Evolutionary conservation across 2,113 vertebrate species (phyloP).

Genomic region (Misgurnus mizolepis): DNA sequence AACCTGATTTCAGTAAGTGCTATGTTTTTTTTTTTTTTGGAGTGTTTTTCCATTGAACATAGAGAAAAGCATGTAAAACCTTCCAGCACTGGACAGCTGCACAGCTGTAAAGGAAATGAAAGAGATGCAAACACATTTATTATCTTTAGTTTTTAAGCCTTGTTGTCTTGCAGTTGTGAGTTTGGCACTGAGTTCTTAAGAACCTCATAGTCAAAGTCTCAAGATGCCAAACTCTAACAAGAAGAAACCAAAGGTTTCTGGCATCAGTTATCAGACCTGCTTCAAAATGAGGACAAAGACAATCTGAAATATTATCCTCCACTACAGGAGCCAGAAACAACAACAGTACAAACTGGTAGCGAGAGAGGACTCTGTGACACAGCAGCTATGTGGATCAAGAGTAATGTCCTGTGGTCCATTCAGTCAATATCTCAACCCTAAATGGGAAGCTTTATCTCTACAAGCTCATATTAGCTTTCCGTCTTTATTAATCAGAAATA

Average conservation of each 20-base stretch:
- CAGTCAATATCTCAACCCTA: slow-evolving; percentile 18
- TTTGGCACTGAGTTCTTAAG: slow-evolving; percentile 16
- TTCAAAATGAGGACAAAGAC: slow-evolving; percentile 56
- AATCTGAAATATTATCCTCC: slow-evolving; percentile 60
- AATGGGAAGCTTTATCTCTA: slow-evolving; percentile 29
- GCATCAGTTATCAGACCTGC: slow-evolving; percentile 36
- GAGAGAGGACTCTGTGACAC: background rate
- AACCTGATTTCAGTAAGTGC: no score
- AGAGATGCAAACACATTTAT: slow-evolving; percentile 19
- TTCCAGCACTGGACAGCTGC: background rate
- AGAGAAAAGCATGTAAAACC: background rate
- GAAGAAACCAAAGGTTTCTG: slow-evolving; percentile 42
- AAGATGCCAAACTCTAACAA: slow-evolving; percentile 45
- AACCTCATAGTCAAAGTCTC: slow-evolving; percentile 40
- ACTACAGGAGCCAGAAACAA: slow-evolving; percentile 68
- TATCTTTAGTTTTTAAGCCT: slow-evolving; percentile 12
- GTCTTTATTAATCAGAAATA: slow-evolving; percentile 30
- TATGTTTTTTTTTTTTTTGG: no score
- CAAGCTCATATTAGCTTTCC: slow-evolving; percentile 30
- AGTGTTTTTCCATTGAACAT: background rate
- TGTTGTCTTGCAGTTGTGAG: slow-evolving; percentile 33
- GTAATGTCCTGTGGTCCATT: slow-evolving; percentile 2
- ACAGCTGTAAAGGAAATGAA: slow-evolving; percentile 28
- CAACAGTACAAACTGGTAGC: slow-evolving; percentile 56
- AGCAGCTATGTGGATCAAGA: slow-evolving; percentile 19